These are phyloP conservation scores for Synaphobranchus kaupii DNA, from an alignment of 2,797 vertebrate genomes.

Conservation along the genomic window DNA sequence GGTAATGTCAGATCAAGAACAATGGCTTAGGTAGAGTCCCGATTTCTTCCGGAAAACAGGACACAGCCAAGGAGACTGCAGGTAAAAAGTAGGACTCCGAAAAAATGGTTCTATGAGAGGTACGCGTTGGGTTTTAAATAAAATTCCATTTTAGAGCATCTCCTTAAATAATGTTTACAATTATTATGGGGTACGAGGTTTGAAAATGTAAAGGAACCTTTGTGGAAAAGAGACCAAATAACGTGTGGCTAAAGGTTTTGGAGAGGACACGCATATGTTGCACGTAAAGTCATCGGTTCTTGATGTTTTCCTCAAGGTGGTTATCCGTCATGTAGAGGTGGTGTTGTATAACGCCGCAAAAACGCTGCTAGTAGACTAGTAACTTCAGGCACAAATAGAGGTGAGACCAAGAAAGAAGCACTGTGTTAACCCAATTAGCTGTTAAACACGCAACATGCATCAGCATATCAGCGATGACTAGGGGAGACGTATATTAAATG, in stretches of 20 bases:
- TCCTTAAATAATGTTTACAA: not conserved
- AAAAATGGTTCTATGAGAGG: conserved; percentile 12
- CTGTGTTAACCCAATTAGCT: conserved; percentile 4
- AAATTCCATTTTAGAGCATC: not conserved
- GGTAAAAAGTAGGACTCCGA: conserved; percentile 36
- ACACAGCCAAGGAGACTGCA: conserved; percentile 64
- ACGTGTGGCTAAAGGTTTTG: not conserved
- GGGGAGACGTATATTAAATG: conserved; percentile 30
- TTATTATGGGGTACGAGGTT: not conserved
- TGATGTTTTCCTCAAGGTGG: not conserved
- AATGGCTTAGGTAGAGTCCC: conserved; percentile 71
- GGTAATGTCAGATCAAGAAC: conserved; percentile 83
- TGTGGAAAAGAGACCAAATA: not conserved
- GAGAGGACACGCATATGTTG: not conserved
- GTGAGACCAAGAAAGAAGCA: not conserved
- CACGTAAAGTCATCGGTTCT: not conserved
- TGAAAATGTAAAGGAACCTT: not conserved
- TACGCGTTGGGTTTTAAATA: not conserved
- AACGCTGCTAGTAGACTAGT: not conserved
- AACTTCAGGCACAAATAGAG: conserved; percentile 1
- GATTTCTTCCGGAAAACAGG: conserved; percentile 71
- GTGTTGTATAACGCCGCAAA: not conserved
- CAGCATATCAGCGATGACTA: conserved; percentile 38
- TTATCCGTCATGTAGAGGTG: not conserved
- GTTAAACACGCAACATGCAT: conserved; percentile 2